Evolutionary conservation across 2,888 invertebrate species (phyloP).

Genomic region (Drosophila paranaensis): DNA sequence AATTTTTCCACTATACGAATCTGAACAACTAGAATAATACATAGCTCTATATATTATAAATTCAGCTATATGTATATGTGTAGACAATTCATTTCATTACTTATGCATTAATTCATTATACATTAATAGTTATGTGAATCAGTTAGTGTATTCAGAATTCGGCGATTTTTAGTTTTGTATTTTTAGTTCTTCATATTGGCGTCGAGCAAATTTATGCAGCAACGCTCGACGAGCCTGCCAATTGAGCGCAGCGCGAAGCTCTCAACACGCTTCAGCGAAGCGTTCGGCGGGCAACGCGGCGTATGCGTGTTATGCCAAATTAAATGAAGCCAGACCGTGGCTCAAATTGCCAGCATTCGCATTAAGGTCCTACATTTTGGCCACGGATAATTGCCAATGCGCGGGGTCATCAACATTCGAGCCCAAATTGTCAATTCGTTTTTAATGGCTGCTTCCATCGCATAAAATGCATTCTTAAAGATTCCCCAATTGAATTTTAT

Average conservation of each 20-base stretch:
- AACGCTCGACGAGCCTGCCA: constrained; percentile 71
- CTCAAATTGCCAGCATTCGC: constrained; percentile 25
- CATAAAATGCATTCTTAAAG: neutral
- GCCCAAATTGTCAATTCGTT: constrained; percentile 23
- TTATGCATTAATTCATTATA: too few relatives aligned
- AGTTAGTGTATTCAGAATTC: constrained; percentile 17
- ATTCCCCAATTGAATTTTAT: neutral
- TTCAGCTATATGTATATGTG: too few relatives aligned
- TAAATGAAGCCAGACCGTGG: constrained; percentile 57
- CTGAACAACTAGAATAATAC: neutral
- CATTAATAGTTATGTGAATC: too few relatives aligned
- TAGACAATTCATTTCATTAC: too few relatives aligned
- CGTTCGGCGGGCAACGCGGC: constrained; percentile 65
- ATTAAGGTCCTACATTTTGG: constrained; percentile 23
- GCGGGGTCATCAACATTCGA: constrained; percentile 33
- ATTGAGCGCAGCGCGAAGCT: constrained; percentile 71
- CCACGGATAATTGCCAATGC: constrained; percentile 23
- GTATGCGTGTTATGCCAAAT: constrained; percentile 73
- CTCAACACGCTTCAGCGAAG: constrained; percentile 79
- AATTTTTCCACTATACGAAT: neutral
- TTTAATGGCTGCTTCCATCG: neutral
- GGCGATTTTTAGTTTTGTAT: neutral
- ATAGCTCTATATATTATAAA: neutral
- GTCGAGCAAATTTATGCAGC: constrained; percentile 47
- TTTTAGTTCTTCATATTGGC: constrained; percentile 39